These are phyloP conservation scores for Hydrolagus colliei DNA, from an alignment of 2,797 vertebrate species.

Conservation along the genomic window DNA sequence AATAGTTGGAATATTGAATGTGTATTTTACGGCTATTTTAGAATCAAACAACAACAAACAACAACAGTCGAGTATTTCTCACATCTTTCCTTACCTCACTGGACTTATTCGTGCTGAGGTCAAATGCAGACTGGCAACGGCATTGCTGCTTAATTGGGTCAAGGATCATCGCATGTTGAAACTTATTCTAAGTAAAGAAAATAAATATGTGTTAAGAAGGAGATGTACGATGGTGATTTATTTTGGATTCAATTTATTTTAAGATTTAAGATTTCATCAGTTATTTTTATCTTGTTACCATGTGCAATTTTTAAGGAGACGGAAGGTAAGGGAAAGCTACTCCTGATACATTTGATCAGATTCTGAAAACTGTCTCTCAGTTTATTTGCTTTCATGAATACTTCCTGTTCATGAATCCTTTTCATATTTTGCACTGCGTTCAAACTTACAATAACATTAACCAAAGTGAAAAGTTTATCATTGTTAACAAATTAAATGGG, in stretches of 20 bases:
- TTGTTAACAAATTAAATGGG: too few species aligned
- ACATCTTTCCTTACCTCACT: background rate
- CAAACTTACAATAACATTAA: too few species aligned
- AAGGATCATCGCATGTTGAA: constrained; percentile 75
- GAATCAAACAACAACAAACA: background rate
- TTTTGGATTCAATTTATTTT: background rate
- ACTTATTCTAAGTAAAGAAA: constrained; percentile 54
- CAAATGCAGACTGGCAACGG: constrained; percentile 46
- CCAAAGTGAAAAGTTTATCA: too few species aligned
- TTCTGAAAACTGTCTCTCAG: background rate
- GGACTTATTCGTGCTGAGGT: background rate
- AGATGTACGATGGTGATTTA: background rate
- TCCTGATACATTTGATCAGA: background rate
- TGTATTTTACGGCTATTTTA: background rate
- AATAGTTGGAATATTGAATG: background rate
- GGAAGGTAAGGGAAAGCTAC: background rate
- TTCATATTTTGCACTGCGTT: background rate
- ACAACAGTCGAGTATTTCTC: background rate
- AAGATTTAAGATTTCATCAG: background rate
- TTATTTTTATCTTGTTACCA: background rate
- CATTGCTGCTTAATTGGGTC: constrained; percentile 82
- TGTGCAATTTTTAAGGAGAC: background rate
- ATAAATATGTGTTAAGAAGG: constrained; percentile 31
- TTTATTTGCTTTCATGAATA: background rate
- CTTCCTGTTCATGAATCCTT: background rate